Evolutionary conservation across 1,140 invertebrate species (phyloP), one percentile per base, ranked within the genome.

Genomic region (Amphibalanus amphitrite): DNA sequence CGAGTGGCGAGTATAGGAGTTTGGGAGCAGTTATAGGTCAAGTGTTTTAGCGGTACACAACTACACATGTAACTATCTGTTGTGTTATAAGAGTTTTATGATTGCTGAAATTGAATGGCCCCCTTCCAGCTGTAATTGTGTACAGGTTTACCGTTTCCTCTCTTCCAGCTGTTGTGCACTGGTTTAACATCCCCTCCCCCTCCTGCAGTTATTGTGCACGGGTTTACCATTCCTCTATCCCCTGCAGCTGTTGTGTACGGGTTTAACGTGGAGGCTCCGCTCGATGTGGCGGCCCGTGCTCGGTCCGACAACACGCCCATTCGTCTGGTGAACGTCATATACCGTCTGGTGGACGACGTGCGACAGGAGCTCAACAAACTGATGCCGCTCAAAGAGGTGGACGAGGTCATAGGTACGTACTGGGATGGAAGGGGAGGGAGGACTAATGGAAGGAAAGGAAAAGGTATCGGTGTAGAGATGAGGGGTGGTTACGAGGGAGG

Each of bases 261-360:
- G 3, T 67, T 67, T 25, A 67, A 67, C 65, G 65, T 67, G 65
- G 26, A 67, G 65, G 33, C 33, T 4, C 33, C 33, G 69, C 8
- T 82, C 3, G 79, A 80, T 64, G 75, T 86, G 0, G 74, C 79
- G 74, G 74, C 82, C 0, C 71, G 83, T 10, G 85, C 86, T 0
- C 82, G 82, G 71, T 77, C 80, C 15, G 82, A 82, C n/a, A 80
- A 83, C 25, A 82, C 94, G 25, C 67, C 76, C 1, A 81, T 96
- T 65, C 86, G 85, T 76, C 75, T 82, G 65, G 86, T 87, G 79
- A 95, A 95, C 80, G 85, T 98, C 17, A 97, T 98, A 74, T 97
- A 97, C 80, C 89, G 89, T 76, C 81, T 97, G 65, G 85, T 97
- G 17, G 93, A 97, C 78, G 89, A 94, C 80, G 77, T 98, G 0